Evolutionary conservation across 37 sponge, comb jelly and placozoan genomes (phyloP).

Genomic region (Cliona cf. orientalis): DNA sequence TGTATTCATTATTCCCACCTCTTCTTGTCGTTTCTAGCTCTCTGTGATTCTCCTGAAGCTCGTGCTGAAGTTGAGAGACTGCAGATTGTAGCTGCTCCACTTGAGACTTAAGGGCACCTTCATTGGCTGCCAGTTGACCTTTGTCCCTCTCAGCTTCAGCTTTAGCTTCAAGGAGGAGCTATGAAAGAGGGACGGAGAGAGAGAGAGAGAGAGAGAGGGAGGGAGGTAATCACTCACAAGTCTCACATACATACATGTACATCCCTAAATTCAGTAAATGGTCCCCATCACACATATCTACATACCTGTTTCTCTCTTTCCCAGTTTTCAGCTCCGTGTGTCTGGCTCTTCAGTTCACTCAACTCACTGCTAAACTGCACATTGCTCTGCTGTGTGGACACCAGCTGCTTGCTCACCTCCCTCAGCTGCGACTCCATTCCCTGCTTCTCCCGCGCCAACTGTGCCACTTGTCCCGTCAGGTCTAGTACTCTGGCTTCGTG

Average conservation of each 20-base stretch:
- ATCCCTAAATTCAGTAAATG: neutral
- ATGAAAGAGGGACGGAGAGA: neutral
- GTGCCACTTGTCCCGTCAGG: constrained; percentile 44
- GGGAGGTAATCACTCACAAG: neutral
- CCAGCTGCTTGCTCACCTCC: constrained; percentile 48
- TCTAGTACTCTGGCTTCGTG: constrained; percentile 38
- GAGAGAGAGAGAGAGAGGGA: neutral
- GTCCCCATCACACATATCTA: neutral
- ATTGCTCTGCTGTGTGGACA: constrained; percentile 16
- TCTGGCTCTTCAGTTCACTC: constrained; percentile 1
- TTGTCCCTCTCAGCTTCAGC: constrained; percentile 11
- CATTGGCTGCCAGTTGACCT: constrained; percentile 1
- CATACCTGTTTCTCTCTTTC: constrained; percentile 38
- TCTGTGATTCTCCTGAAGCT: constrained; percentile 9
- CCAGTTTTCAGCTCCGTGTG: neutral
- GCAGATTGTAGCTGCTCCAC: constrained; percentile 20
- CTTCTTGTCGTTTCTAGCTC: constrained; percentile 27
- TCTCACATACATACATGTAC: neutral
- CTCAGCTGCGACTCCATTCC: constrained; percentile 15
- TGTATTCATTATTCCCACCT: neutral
- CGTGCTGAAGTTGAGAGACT: constrained; percentile 16
- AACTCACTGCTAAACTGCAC: constrained; percentile 8
- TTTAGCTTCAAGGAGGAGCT: constrained; percentile 14
- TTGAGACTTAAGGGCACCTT: constrained; percentile 10
- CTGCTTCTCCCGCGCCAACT: constrained; percentile 49